Conservation (phyloP, 1,140 invertebrate genomes). For the Dendroctonus ponderosae region DNA sequence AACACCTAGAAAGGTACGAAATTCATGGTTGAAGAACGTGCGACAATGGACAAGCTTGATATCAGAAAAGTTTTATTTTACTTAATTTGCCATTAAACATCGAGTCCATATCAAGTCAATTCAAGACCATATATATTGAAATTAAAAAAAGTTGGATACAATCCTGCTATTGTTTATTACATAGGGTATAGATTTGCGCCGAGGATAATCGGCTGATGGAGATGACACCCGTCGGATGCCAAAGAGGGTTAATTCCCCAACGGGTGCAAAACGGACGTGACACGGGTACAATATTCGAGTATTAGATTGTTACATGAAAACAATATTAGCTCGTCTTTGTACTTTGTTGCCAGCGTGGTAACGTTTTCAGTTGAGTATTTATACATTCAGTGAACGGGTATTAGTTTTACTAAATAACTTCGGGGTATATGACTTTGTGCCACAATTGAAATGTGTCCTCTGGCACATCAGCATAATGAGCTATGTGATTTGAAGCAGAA, state of each 20-base stretch:
- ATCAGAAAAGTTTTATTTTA: no score
- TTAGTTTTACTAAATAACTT: background rate
- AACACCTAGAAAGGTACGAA: no score
- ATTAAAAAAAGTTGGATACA: no score
- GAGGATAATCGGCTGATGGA: slow-evolving; percentile 13
- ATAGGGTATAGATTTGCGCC: slow-evolving; percentile 11
- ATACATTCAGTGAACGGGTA: slow-evolving; percentile 4
- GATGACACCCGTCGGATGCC: slow-evolving; percentile 17
- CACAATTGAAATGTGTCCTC: no score
- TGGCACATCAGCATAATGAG: no score
- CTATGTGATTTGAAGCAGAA: no score
- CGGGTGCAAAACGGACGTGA: slow-evolving; percentile 36
- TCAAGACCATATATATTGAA: no score
- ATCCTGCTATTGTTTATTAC: slow-evolving; percentile 10
- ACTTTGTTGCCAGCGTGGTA: slow-evolving; percentile 8
- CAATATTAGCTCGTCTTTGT: slow-evolving; percentile 39
- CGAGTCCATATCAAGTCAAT: no score
- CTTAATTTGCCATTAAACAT: no score
- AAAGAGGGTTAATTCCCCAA: slow-evolving; percentile 20
- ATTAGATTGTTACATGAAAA: slow-evolving; percentile 45
- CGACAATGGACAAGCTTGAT: no score
- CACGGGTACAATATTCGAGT: slow-evolving; percentile 40
- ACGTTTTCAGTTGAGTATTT: slow-evolving; percentile 10
- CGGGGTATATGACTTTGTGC: no score
- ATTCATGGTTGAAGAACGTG: no score